Evolutionary conservation across 2,113 vertebrate species (phyloP).

Genomic region (Tachuris rubrigastra): DNA sequence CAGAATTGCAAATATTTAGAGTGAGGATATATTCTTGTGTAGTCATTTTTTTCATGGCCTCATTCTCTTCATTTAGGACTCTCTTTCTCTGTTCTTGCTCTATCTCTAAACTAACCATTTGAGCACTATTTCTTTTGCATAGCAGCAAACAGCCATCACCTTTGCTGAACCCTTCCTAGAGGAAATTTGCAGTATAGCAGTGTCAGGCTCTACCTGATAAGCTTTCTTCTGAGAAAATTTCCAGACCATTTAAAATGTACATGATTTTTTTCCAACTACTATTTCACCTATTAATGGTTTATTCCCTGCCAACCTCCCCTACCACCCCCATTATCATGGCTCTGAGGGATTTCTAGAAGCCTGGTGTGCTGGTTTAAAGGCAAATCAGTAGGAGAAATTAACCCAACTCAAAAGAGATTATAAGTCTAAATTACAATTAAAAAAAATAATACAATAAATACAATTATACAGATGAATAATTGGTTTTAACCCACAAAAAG

Average conservation of each 20-base stretch:
- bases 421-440: too few relatives aligned
- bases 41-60: neutral
- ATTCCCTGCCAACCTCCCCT: neutral
- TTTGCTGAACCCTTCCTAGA: neutral
- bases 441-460: too few relatives aligned
- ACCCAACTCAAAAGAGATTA: too few relatives aligned
- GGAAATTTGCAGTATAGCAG: neutral
- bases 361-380: too few relatives aligned
- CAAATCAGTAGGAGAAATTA: too few relatives aligned
- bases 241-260: neutral
- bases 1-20: constrained; percentile 43
- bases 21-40: neutral
- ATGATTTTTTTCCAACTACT: neutral
- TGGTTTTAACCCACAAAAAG: too few relatives aligned
- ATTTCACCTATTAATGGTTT: neutral
- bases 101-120: neutral
- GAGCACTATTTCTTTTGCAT: neutral
- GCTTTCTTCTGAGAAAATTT: neutral
- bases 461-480: too few relatives aligned
- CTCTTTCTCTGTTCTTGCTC: neutral
- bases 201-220: neutral
- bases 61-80: neutral
- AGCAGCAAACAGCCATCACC: neutral
- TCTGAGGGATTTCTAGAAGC: neutral
- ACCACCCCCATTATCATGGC: neutral